phyloP scores from a whole-genome alignment of 2,113 vertebrate species.

The Jacana jacana region DNA sequence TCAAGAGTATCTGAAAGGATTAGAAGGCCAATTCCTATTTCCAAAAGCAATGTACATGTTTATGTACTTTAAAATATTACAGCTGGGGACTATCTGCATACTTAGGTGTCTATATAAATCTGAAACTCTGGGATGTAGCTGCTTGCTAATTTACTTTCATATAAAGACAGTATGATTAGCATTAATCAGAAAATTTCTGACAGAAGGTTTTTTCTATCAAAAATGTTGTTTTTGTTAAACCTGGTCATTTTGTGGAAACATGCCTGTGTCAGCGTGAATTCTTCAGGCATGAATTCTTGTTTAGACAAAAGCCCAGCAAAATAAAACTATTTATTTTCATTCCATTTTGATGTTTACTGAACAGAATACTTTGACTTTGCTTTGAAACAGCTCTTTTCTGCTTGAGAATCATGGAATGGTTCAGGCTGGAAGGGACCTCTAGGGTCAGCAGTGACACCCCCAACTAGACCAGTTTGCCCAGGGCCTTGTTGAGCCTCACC shows the following conservation, averaged over 20 bases:
- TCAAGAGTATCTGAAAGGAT: background rate
- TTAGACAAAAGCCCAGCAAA: background rate
- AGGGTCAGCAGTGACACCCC: too few relatives aligned
- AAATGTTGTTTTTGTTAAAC: background rate
- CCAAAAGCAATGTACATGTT: background rate
- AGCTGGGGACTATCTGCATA: background rate
- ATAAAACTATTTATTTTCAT: background rate
- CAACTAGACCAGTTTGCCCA: too few relatives aligned
- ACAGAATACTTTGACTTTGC: background rate
- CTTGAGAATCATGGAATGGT: too few relatives aligned
- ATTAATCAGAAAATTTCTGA: background rate
- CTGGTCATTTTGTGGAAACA: background rate
- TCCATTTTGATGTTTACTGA: background rate
- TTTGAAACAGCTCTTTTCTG: background rate
- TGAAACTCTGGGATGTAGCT: background rate
- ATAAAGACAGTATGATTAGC: background rate
- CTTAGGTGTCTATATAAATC: background rate
- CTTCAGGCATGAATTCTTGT: background rate
- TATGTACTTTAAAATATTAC: background rate
- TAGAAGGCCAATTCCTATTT: background rate
- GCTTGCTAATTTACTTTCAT: background rate
- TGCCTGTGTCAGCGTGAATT: background rate
- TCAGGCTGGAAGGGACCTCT: too few relatives aligned
- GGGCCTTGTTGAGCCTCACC: too few relatives aligned
- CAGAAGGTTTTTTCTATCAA: background rate